Conservation (phyloP, 1,140 invertebrate species). For the Rhagoletis zephyria region DNA sequence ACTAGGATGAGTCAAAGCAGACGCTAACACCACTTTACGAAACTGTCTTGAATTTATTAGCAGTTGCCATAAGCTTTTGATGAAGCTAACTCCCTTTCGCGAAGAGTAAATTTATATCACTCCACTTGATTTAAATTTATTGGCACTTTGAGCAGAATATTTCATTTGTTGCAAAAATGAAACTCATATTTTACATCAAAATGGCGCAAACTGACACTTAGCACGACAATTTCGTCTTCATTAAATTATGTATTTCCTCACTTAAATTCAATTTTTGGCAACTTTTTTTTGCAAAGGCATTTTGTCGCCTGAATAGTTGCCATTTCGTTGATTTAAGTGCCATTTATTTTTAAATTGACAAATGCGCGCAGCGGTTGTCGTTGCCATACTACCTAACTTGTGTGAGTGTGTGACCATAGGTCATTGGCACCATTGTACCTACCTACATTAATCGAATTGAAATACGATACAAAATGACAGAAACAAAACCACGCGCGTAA, state of each 20-base stretch:
- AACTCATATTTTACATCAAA: neutral
- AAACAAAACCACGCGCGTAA: neutral
- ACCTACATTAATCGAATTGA: neutral
- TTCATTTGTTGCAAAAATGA: too few species aligned
- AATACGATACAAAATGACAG: neutral
- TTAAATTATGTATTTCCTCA: neutral
- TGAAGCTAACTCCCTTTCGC: too few species aligned
- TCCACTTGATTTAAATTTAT: too few species aligned
- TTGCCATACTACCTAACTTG: neutral
- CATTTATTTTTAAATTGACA: constrained; percentile 38
- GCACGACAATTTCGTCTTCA: constrained; percentile 1
- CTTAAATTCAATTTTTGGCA: too few species aligned
- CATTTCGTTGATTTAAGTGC: constrained; percentile 20
- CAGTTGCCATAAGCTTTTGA: too few species aligned
- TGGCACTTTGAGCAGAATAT: too few species aligned
- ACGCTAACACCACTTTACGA: too few species aligned
- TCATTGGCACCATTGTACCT: neutral
- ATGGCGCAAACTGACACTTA: neutral
- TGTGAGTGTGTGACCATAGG: neutral
- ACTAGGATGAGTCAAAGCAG: neutral
- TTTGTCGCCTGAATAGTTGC: constrained; percentile 5
- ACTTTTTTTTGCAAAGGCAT: neutral
- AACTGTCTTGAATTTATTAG: too few species aligned
- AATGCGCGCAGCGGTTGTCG: neutral
- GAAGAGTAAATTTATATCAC: too few species aligned